Base-by-base conservation (phyloP, 2,113 vertebrate species). In the Cygnus buccinator region DNA sequence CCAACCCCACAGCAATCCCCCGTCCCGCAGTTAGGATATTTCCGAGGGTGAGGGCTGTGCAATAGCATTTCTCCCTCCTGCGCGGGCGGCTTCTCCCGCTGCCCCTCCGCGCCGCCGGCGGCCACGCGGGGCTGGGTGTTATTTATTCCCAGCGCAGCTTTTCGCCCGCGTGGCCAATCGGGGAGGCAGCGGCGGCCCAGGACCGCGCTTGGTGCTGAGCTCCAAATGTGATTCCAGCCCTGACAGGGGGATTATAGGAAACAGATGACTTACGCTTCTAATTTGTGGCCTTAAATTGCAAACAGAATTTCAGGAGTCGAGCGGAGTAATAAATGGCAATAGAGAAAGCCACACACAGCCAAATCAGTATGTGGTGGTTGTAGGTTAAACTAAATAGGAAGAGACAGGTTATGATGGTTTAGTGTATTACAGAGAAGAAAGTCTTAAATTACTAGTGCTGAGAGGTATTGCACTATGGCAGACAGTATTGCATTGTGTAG, bases 181-280 rank as follows among this genome's bases (percentile, higher is more conserved):
- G 97, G 97, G 97, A 96, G 94, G 97, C 98, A 97, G 97, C 91
- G 86, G 94, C 92, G 96, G 97, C 91, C 97, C 96, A 96, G 97
- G 96, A 97, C 97, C 97, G 73, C 82, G 94, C 97, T 98, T 84
- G 95, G 98, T 98, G 98, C 97, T 98, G 94, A 98, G 98, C 99
- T 99, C 98, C 98, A 98, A 98, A 98, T 98, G 98, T 91, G 98
- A 98, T 98, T 98, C 97, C 98, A 98, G 97, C 98, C 98, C 99
- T 99, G 99, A 99, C 99, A 99, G 98, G 98, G 97, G 98, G 99
- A 99, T 99, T 99, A 99, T 99, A 98, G 98, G 98, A 99, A 99
- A 99, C 99, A 99, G 99, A 99, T 99, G 99, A 99, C 98, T 99
- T 99, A 98, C 98, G 98, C 98, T 99, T 99, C 98, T 99, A 99